Evolutionary conservation across 2,113 vertebrate genomes (phyloP).

Genomic region (Halcyon malimbica): DNA sequence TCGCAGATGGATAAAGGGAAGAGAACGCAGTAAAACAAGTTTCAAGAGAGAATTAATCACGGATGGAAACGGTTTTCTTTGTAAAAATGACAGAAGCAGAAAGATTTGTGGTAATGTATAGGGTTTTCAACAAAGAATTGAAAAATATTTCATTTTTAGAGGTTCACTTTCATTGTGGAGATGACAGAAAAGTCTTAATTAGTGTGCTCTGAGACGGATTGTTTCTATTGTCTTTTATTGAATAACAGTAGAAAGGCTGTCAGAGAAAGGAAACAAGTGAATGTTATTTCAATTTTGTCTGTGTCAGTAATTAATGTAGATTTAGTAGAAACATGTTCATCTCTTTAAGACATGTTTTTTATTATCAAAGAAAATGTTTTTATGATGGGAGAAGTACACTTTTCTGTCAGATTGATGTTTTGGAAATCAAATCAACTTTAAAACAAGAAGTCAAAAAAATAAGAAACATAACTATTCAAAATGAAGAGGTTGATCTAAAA

Average conservation of each 20-base stretch:
- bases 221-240: neutral
- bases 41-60: neutral
- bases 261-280: neutral
- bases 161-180: neutral
- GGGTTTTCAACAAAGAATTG: neutral
- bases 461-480: neutral
- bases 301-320: neutral
- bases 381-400: neutral
- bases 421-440: neutral
- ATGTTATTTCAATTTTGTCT: neutral
- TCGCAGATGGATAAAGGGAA: neutral
- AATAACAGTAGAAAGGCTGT: neutral
- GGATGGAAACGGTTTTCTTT: neutral
- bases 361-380: neutral
- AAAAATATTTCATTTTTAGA: neutral
- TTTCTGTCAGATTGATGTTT: neutral
- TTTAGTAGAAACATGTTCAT: neutral
- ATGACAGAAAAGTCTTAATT: neutral
- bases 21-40: neutral
- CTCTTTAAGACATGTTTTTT: neutral
- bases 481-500: neutral
- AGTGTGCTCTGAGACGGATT: neutral
- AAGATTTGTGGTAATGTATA: neutral
- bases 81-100: neutral
- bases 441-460: neutral